Evolutionary conservation across 2,888 invertebrate species (phyloP).

Genomic region (Tubulanus polymorphus): DNA sequence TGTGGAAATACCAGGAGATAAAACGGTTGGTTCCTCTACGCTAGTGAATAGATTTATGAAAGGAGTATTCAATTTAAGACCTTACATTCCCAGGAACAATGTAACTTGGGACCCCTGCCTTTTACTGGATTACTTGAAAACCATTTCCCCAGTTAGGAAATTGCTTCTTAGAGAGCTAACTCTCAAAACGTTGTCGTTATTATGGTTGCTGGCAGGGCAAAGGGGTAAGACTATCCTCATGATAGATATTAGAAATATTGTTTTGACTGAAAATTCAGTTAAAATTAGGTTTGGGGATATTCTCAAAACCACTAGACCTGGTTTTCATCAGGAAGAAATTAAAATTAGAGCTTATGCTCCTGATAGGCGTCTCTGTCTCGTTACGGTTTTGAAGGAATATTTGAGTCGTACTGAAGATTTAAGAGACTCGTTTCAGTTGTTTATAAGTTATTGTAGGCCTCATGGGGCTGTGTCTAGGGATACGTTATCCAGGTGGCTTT

Average conservation of each 20-base stretch:
- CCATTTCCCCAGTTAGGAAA: constrained; percentile 6
- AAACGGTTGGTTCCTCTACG: constrained; percentile 1
- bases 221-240: constrained; percentile 2
- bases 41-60: constrained; percentile 4
- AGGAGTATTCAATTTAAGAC: constrained; percentile 8
- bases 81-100: background rate
- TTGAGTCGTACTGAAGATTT: constrained; percentile 6
- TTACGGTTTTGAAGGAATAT: constrained; percentile 10
- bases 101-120: constrained; percentile 5
- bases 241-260: constrained; percentile 4
- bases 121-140: constrained; percentile 5
- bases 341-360: constrained; percentile 3
- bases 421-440: background rate
- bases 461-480: constrained; percentile 6
- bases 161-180: background rate
- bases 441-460: constrained; percentile 11
- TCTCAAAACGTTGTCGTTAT: background rate
- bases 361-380: constrained; percentile 2
- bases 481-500: constrained; percentile 11
- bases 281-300: background rate
- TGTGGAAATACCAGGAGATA: background rate
- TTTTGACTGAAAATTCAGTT: background rate
- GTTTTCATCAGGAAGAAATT: background rate
- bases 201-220: constrained; percentile 6
- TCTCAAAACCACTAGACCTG: background rate